These are phyloP conservation scores for Myopa testacea DNA, from an alignment of 2,888 invertebrate genomes.

Conservation along the genomic window DNA sequence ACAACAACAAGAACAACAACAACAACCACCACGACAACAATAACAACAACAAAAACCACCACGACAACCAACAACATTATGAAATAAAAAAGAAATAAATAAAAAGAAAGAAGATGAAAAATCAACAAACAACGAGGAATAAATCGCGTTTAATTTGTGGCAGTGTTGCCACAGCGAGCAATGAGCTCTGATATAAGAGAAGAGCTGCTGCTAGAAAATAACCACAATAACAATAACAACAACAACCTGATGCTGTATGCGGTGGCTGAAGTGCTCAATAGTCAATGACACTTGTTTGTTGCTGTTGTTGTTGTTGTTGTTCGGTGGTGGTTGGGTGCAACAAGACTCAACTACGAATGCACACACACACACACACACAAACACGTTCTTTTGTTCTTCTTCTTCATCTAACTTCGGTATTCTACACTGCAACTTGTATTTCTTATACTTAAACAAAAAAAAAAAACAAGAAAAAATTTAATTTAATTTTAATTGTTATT, in stretches of 20 bases:
- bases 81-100: no score
- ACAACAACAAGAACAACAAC: background rate
- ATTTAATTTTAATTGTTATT: no score
- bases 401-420: constrained; percentile 27
- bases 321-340: background rate
- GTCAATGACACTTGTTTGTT: constrained; percentile 38
- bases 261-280: constrained; percentile 17
- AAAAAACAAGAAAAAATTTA: no score
- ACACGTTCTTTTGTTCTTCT: constrained; percentile 20
- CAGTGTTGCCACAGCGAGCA: constrained; percentile 27
- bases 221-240: background rate
- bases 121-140: constrained; percentile 8
- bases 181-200: background rate
- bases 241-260: constrained; percentile 28
- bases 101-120: constrained; percentile 10
- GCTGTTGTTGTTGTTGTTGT: constrained; percentile 10
- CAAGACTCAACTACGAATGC: no score
- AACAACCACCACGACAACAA: background rate
- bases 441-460: no score
- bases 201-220: background rate
- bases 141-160: constrained; percentile 38
- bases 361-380: no score
- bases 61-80: background rate
- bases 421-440: background rate
- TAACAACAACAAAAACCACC: constrained; percentile 6